A percentile compares a stretch with the other conserved stretches of the same genome.
Conservation (phyloP, 2,888 invertebrate species). For the Aporophyla nigra region DNA sequence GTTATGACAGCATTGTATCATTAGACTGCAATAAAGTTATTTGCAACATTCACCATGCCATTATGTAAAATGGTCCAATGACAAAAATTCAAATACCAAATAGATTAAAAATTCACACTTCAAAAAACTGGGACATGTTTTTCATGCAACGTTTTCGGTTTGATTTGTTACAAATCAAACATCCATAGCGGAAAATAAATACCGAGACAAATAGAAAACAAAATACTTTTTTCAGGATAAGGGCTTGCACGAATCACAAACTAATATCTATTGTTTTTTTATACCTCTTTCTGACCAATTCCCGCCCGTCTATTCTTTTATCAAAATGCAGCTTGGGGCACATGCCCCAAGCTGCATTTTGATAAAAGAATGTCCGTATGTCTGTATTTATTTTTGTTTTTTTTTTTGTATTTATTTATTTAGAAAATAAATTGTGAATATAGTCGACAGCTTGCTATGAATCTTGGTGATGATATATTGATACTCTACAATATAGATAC, state of each 20-base stretch:
- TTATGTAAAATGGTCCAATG: constrained; percentile 18
- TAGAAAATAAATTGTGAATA: no score
- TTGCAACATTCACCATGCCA: neutral
- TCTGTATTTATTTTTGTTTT: no score
- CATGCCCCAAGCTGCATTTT: no score
- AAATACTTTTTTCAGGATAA: constrained; percentile 19
- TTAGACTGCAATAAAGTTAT: no score
- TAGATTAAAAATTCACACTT: constrained; percentile 15
- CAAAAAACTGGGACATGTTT: constrained; percentile 21
- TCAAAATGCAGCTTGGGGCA: neutral
- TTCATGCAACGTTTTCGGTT: constrained; percentile 9
- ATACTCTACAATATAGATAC: no score
- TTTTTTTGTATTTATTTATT: no score
- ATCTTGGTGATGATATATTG: neutral
- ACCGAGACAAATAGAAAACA: constrained; percentile 5
- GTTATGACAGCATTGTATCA: no score
- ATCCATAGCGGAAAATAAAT: constrained; percentile 23
- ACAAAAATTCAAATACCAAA: constrained; percentile 21
- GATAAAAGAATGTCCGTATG: no score
- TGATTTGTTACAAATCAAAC: constrained; percentile 44
- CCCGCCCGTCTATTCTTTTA: neutral
- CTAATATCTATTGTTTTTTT: neutral
- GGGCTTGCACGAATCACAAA: constrained; percentile 17
- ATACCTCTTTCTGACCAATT: neutral
- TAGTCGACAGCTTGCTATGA: neutral